Conservation (phyloP, 2,113 vertebrate species). For the Phainopepla nitens region DNA sequence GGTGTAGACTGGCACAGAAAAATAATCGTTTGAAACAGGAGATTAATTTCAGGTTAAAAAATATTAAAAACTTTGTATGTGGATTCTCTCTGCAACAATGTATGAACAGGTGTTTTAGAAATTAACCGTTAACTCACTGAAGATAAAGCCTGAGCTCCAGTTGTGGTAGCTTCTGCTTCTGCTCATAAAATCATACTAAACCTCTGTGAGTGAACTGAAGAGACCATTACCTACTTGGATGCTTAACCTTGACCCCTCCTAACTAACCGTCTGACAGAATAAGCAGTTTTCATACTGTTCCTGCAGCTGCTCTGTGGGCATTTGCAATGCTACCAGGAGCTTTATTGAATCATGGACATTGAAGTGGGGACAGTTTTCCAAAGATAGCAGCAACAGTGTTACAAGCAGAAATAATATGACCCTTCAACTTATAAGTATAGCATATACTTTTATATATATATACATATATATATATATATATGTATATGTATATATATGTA, state of each 20-base stretch:
- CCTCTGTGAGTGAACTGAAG: neutral
- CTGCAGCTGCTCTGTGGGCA: neutral
- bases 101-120: neutral
- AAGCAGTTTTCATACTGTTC: neutral
- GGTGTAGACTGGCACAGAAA: neutral
- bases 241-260: neutral
- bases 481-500: too few species aligned
- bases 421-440: neutral
- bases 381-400: neutral
- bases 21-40: neutral
- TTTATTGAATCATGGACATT: neutral
- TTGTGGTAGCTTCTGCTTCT: neutral
- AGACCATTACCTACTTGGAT: neutral
- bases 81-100: neutral
- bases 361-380: neutral
- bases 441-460: too few species aligned
- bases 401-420: neutral
- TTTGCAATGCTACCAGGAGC: neutral
- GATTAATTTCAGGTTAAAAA: neutral
- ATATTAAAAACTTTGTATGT: fast-evolving
- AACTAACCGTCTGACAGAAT: neutral
- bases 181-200: neutral
- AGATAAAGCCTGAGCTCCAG: neutral
- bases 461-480: too few species aligned
- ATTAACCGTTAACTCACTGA: neutral